These are phyloP conservation scores for Hippocampus barbouri DNA, from an alignment of 2,113 vertebrate species.

Conservation along the genomic window DNA sequence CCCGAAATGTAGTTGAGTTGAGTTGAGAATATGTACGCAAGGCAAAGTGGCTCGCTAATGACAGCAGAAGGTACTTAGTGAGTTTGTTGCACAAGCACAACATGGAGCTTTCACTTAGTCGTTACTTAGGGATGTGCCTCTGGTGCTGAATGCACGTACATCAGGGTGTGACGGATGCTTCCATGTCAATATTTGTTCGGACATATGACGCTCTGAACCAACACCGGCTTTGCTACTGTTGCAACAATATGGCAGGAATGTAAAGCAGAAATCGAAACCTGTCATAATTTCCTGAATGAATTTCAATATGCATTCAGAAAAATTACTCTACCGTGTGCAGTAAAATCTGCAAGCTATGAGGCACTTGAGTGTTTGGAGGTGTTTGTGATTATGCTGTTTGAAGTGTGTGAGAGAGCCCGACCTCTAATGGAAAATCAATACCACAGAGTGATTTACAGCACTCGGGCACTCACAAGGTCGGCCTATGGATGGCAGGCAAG, in stretches of 20 bases:
- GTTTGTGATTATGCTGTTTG: conserved; percentile 58
- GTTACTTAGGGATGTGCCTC: conserved; percentile 31
- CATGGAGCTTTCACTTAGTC: conserved; percentile 5
- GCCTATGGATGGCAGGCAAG: conserved; percentile 33
- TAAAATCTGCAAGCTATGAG: background rate
- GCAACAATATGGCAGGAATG: conserved; percentile 15
- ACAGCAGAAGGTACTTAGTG: conserved; percentile 42
- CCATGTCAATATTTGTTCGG: conserved; percentile 6
- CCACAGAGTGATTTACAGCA: conserved; percentile 66
- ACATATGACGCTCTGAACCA: conserved; percentile 12
- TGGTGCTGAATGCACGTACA: conserved; percentile 19
- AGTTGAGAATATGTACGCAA: conserved; percentile 37
- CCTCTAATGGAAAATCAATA: conserved; percentile 70
- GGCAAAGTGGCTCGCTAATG: conserved; percentile 46
- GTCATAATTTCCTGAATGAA: background rate
- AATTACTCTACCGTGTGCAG: background rate
- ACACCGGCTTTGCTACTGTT: background rate
- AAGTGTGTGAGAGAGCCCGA: conserved; percentile 54
- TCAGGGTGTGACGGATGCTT: conserved; percentile 32
- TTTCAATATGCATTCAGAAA: background rate
- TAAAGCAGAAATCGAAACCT: conserved; percentile 2
- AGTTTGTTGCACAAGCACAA: conserved; percentile 46
- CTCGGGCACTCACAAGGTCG: conserved; percentile 57
- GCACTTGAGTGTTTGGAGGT: conserved; percentile 24
- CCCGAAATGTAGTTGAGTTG: too few relatives aligned